Percentiles rank a stretch among this genome's conserved stretches.
Conservation (phyloP, 2,113 vertebrate species). For the Halichoerus grypus region DNA sequence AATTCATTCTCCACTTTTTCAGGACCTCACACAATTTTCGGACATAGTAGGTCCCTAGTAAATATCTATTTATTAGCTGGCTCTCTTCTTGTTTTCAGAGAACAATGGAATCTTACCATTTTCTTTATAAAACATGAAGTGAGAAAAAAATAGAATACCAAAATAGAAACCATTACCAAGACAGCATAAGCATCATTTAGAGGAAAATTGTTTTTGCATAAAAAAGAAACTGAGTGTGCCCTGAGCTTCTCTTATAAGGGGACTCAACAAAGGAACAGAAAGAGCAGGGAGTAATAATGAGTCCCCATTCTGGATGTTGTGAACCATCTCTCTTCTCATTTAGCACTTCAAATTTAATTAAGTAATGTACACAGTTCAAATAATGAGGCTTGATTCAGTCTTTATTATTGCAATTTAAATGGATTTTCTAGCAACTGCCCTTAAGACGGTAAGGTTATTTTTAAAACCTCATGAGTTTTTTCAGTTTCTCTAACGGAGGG, state of each 20-base stretch:
- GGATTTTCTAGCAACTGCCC: conserved; percentile 78
- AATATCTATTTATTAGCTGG: conserved; percentile 36
- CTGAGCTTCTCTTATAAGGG: conserved; percentile 59
- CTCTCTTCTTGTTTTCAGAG: conserved; percentile 50
- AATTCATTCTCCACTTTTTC: neutral
- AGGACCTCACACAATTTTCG: neutral
- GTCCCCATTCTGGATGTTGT: conserved; percentile 12
- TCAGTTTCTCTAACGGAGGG: conserved; percentile 77
- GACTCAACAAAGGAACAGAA: conserved; percentile 72
- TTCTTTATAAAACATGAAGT: conserved; percentile 75
- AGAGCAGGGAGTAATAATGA: conserved; percentile 69
- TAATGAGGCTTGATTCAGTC: conserved; percentile 81
- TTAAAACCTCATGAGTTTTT: conserved; percentile 44
- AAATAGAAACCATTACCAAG: conserved; percentile 75
- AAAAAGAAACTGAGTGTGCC: neutral
- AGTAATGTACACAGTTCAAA: conserved; percentile 79
- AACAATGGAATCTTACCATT: conserved; percentile 64
- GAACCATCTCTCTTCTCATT: conserved; percentile 83
- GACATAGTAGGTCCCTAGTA: neutral
- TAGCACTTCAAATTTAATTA: conserved; percentile 83
- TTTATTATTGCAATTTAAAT: conserved; percentile 82
- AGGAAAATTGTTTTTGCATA: conserved; percentile 64
- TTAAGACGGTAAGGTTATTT: conserved; percentile 75
- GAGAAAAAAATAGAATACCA: conserved; percentile 56
- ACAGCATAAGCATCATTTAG: conserved; percentile 61